Conservation (phyloP, 92 coral and sea anemone species). For the Diadumene lineata region DNA sequence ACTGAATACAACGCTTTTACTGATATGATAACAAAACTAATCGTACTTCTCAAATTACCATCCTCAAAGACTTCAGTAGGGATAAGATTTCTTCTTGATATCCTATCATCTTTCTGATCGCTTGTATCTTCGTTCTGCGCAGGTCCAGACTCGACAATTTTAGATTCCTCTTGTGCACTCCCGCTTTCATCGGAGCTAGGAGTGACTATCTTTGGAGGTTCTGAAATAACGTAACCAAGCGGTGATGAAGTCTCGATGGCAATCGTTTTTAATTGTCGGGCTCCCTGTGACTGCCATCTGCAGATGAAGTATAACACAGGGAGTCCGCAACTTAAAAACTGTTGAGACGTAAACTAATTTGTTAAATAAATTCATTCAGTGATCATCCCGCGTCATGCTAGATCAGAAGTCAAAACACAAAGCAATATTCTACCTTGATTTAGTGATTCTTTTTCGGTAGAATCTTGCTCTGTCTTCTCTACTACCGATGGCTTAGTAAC, state of each 20-base stretch:
- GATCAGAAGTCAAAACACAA: background rate
- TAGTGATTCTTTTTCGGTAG: background rate
- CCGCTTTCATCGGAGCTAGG: conserved; percentile 7
- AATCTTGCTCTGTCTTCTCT: conserved; percentile 2
- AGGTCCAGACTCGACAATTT: background rate
- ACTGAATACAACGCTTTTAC: too few species aligned
- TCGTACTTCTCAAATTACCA: conserved; percentile 19
- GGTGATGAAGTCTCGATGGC: too few species aligned
- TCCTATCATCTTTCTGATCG: conserved; percentile 5
- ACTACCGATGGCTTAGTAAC: background rate
- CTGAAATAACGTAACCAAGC: too few species aligned
- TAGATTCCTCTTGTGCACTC: background rate
- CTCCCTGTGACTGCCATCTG: too few species aligned
- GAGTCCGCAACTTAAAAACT: too few species aligned
- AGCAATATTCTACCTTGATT: conserved; percentile 2
- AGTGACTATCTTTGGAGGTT: conserved; percentile 11
- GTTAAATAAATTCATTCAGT: too few species aligned
- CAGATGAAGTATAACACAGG: too few species aligned
- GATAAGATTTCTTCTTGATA: conserved; percentile 54
- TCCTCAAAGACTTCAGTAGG: conserved; percentile 76
- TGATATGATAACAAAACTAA: background rate
- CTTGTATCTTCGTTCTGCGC: conserved; percentile 7
- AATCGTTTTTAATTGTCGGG: too few species aligned
- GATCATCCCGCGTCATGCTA: too few species aligned
- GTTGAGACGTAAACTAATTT: too few species aligned